phyloP scores from a whole-genome alignment of 2,888 invertebrate genomes.

The Spisula subtruncata region DNA sequence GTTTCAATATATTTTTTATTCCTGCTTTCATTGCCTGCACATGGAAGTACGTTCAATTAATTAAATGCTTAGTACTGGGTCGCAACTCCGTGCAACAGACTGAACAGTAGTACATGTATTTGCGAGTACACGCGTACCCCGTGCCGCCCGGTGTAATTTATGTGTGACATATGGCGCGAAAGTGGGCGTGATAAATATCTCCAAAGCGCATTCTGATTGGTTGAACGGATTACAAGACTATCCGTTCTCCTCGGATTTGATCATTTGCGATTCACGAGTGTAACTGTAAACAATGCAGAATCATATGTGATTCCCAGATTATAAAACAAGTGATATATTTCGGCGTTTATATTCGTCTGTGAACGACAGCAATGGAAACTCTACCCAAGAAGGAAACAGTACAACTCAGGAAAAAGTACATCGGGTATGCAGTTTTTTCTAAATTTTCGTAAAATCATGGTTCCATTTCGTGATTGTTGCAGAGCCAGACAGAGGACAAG shows the following conservation, averaged over 20 bases:
- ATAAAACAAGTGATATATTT: background rate
- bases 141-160: too few relatives aligned
- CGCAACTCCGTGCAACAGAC: too few relatives aligned
- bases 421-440: constrained; percentile 67
- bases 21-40: too few relatives aligned
- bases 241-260: constrained; percentile 43
- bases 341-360: background rate
- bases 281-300: constrained; percentile 39
- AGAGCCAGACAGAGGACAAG: constrained; percentile 9
- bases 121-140: too few relatives aligned
- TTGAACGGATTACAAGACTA: constrained; percentile 16
- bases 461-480: background rate
- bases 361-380: constrained; percentile 65
- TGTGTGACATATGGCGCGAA: constrained; percentile 55
- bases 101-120: too few relatives aligned
- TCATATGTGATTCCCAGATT: background rate
- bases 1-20: too few relatives aligned
- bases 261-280: background rate
- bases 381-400: constrained; percentile 73
- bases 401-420: constrained; percentile 72
- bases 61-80: too few relatives aligned
- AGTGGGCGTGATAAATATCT: constrained; percentile 43
- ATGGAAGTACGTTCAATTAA: too few relatives aligned
- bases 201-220: background rate
- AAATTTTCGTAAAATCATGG: background rate